These are phyloP conservation scores for Champsocephalus gunnari DNA, from an alignment of 2,797 vertebrate genomes.

Conservation along the genomic window DNA sequence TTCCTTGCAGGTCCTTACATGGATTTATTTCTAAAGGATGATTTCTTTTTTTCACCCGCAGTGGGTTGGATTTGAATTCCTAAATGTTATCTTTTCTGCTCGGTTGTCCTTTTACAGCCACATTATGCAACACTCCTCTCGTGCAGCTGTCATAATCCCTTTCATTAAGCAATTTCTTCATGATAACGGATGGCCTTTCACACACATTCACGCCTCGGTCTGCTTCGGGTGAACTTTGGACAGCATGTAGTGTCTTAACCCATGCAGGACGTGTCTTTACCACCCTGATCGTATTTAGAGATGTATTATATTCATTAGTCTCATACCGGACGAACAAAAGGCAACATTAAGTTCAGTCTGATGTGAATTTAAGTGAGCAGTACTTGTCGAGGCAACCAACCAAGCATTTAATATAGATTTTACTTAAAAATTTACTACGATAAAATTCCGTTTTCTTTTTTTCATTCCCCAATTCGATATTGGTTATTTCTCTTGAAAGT, in stretches of 20 bases:
- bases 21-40: constrained; percentile 9
- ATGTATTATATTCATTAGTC: no score
- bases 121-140: constrained; percentile 26
- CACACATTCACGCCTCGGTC: neutral
- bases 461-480: no score
- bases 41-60: neutral
- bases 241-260: neutral
- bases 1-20: constrained; percentile 26
- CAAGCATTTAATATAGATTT: no score
- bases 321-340: no score
- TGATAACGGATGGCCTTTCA: constrained; percentile 4
- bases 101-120: constrained; percentile 42
- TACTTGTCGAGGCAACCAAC: no score
- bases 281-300: neutral
- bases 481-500: no score
- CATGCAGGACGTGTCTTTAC: neutral
- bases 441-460: no score
- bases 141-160: neutral
- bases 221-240: neutral
- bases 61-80: constrained; percentile 34
- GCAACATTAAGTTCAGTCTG: no score
- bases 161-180: neutral
- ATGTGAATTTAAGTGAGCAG: no score
- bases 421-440: no score
- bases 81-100: constrained; percentile 30